Evolutionary conservation across 2,113 vertebrate species (phyloP).

Genomic region (Percopsis transmontana): DNA sequence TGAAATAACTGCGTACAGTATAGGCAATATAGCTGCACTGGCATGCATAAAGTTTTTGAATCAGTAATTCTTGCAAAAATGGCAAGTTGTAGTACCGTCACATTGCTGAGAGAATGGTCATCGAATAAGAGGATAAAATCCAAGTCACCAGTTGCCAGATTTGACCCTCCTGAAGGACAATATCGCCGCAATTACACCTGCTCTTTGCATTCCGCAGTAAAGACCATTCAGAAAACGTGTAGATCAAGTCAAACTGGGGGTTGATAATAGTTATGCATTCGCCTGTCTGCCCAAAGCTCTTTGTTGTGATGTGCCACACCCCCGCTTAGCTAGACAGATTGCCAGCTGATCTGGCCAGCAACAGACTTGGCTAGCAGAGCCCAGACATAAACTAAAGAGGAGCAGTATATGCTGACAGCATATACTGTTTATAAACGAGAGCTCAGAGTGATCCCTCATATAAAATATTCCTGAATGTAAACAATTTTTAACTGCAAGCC

Average conservation of each 20-base stretch:
- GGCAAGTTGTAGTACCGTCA: slow-evolving; percentile 2
- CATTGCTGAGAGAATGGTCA: slow-evolving; percentile 22
- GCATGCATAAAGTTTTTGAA: slow-evolving; percentile 52
- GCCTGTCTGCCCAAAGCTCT: slow-evolving; percentile 75
- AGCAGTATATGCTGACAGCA: slow-evolving; percentile 27
- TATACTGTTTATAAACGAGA: slow-evolving; percentile 33
- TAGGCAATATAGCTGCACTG: slow-evolving; percentile 4
- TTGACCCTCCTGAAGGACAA: slow-evolving; percentile 31
- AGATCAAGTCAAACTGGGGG: slow-evolving; percentile 64
- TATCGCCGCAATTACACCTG: slow-evolving; percentile 19
- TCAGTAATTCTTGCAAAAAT: background rate
- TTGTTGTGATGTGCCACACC: slow-evolving; percentile 86
- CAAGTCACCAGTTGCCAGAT: slow-evolving; percentile 13
- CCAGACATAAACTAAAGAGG: slow-evolving; percentile 54
- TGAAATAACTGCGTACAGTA: too few relatives aligned
- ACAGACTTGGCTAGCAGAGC: slow-evolving; percentile 85
- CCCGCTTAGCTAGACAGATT: slow-evolving; percentile 78
- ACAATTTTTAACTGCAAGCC: too few relatives aligned
- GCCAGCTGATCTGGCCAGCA: slow-evolving; percentile 88
- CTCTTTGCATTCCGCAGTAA: slow-evolving; percentile 54
- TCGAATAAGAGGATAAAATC: slow-evolving; percentile 2
- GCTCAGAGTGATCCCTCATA: slow-evolving; percentile 13
- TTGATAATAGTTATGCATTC: slow-evolving; percentile 69
- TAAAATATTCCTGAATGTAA: too few relatives aligned
- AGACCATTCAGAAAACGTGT: slow-evolving; percentile 13